Evolutionary conservation across 2,888 invertebrate species (phyloP), one percentile per base, ranked within the genome.

Genomic region (Xylota segnis): DNA sequence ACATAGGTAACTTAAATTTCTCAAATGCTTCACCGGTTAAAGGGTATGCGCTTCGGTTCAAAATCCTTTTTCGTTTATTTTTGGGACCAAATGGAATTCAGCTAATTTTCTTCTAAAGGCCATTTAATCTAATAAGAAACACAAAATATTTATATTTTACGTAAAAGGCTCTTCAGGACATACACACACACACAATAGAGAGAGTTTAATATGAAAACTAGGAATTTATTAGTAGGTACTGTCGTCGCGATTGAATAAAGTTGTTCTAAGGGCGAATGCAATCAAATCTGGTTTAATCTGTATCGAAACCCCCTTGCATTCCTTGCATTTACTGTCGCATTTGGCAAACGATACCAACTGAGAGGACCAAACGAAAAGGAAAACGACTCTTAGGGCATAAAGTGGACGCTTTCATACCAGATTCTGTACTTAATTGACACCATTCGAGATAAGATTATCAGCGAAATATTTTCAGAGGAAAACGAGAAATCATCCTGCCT

Each of bases 401-500:
- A 87, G 88, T 87, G 88, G 88, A 87, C 83, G 87, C 83, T 88
- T 88, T 87, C 83, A 84, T 87, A 88, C 82, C 72, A 88, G 88
- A 87, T 88, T 88, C 87, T 88, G 86, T 78, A 87, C 82, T 88
- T 88, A 88, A 88, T 88, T 88, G 87, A 88, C 88, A 88, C 82
- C 88, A 83, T 88, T 88, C 87, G 86, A 88, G 88, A 88, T 88
- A 87, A 88, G 88, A 88, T 87, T 88, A 86, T 88, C 88, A 74
- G 83, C 82, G 83, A 88, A 88, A 88, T 88, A 88, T 88, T 88
- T 88, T 79, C 87, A 84, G 87, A 79, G 77, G 70, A 83, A 87
- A 87, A 87, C 87, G 83, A 87, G 87, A 83, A 77, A 87, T 81
- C 83, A 87, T 87, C 87, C 78, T 79, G 76, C 82, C 87, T 81